These are phyloP conservation scores for Conchocele bisecta DNA, from an alignment of 2,888 invertebrate genomes.

Conservation along the genomic window DNA sequence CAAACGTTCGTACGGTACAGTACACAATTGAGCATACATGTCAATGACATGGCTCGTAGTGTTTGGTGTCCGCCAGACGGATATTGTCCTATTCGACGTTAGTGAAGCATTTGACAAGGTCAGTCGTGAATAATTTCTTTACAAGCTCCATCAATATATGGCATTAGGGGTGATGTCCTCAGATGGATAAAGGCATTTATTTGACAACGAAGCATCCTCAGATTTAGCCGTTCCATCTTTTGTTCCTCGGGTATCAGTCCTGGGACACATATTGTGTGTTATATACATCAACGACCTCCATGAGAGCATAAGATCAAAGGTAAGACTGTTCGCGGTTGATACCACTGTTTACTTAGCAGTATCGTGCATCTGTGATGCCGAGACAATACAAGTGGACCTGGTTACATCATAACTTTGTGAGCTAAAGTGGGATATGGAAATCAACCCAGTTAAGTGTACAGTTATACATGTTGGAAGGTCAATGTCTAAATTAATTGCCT, in stretches of 20 bases:
- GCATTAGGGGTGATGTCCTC: not conserved
- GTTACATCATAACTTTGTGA: constrained; percentile 4
- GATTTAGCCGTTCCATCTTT: not conserved
- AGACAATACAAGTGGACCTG: constrained; percentile 9
- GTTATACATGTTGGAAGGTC: not conserved
- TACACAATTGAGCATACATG: not conserved
- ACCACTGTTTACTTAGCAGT: constrained; percentile 6
- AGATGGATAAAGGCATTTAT: not conserved
- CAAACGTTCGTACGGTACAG: not conserved
- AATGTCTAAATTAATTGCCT: not conserved
- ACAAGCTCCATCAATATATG: constrained; percentile 4
- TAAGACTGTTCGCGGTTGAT: constrained; percentile 27
- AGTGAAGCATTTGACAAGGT: constrained; percentile 13
- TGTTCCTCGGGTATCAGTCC: constrained; percentile 29
- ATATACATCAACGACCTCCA: constrained; percentile 27
- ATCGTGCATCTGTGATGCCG: not conserved
- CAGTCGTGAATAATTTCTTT: not conserved
- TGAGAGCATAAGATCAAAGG: constrained; percentile 6
- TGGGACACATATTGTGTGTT: constrained; percentile 19
- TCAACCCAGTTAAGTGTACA: constrained; percentile 17
- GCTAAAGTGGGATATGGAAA: constrained; percentile 13
- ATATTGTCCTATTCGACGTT: constrained; percentile 1
- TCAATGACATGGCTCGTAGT: not conserved
- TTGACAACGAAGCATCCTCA: not conserved
- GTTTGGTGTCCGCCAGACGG: not conserved